A percentile compares a stretch with the other conserved stretches of the same genome.
Conservation (phyloP, 2,888 invertebrate genomes). For the Phlogophora meticulosa region DNA sequence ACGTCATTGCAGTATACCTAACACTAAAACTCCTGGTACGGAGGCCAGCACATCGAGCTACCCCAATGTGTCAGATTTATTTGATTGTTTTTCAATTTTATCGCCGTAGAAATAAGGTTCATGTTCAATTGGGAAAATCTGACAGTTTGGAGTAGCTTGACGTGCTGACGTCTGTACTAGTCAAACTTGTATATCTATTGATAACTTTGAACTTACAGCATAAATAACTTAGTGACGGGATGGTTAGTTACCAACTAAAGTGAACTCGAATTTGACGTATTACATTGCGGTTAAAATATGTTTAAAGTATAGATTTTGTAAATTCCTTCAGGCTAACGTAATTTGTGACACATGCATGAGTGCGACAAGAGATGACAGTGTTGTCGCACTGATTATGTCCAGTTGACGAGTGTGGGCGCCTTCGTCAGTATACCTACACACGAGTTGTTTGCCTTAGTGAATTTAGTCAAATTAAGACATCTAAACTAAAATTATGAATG, state of each 20-base stretch:
- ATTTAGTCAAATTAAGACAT: not conserved
- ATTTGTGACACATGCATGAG: not conserved
- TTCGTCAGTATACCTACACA: not conserved
- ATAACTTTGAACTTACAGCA: not conserved
- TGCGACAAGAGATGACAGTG: not conserved
- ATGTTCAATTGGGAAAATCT: no score
- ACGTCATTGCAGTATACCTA: not conserved
- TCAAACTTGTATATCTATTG: slow-evolving; percentile 12
- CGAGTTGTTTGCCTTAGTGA: not conserved
- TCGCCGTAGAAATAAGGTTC: no score
- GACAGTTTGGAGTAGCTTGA: no score
- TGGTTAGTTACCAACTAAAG: not conserved
- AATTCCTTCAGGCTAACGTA: not conserved
- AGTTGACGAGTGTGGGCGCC: not conserved
- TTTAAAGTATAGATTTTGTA: not conserved
- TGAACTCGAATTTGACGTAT: not conserved
- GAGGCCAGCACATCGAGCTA: no score
- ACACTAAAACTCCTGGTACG: not conserved
- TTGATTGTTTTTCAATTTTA: no score
- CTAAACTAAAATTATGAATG: no score
- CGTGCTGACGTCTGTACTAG: not conserved
- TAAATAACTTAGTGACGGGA: not conserved
- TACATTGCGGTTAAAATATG: not conserved
- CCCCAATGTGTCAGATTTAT: no score
- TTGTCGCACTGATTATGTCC: not conserved